Base-by-base conservation (phyloP, 2,113 vertebrate genomes). In the Hassar affinis region DNA sequence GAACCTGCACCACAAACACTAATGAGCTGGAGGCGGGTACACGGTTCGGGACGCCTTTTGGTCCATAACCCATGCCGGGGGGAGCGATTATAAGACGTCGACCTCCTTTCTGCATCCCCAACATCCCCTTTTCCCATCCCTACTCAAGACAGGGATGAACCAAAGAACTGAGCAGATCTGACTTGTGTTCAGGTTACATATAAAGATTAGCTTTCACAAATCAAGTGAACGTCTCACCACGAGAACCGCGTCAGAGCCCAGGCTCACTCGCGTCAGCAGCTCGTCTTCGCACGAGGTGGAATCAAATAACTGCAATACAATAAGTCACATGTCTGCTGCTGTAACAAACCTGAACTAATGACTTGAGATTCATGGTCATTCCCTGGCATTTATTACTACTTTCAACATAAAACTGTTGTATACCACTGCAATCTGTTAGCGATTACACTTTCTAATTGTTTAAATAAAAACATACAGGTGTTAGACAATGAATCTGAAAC, bases 81-180 rank as follows among this genome's bases (percentile, higher is more conserved):
- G 96, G 95, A 57, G 96, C 59, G 2, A 96, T 76, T 15, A 96
- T 91, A 18, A 94, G 86, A 2, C 96, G 92, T 25, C 89, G 90
- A 0, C 94, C 94, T 82, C 95, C 95, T 88, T 95, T 96, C 84
- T 87, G 95, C 95, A 97, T 95, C 49, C 96, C 95, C 68, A 95
- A 74, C 92, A 96, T 95, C 79, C 96, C 96, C 54, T 95, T 93
- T 72, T 97, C 95, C 95, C 94, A 97, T 84, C 93, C 93, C 96
- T 97, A 87, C 0, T 25, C 4, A 30, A 74, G 56, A 69, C 57
- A 7, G 62, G 27, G 9, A 80, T 69, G 7, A 45, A 27, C 30
- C 35, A 7, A 20, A 15, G 35, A 78, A 18, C 12, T 27, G 35
- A 78, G 56, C 38, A 79, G 17, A 27, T 79, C 56, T 45, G 38